phyloP scores from a whole-genome alignment of 2,113 vertebrate species.

The Paracanthobrama guichenoti region DNA sequence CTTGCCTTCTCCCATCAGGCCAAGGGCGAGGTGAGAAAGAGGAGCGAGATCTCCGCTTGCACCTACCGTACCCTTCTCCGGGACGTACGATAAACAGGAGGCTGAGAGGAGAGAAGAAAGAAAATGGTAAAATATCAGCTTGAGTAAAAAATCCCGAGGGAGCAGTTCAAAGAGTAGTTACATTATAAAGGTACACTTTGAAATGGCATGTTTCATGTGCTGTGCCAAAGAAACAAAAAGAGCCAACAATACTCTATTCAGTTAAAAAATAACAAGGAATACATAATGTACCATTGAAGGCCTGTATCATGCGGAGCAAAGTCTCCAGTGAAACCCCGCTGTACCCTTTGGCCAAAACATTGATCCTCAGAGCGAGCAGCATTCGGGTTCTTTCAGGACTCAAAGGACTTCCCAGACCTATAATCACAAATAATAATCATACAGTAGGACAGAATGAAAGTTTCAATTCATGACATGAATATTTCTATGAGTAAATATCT shows the following conservation, averaged over 20 bases:
- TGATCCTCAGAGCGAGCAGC: slow-evolving; percentile 94
- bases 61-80: slow-evolving; percentile 96
- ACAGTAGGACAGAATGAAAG: background rate
- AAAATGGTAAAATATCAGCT: background rate
- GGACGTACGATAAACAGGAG: slow-evolving; percentile 94
- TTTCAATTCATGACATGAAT: background rate
- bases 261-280: background rate
- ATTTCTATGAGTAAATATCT: background rate
- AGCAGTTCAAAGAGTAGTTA: background rate
- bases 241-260: background rate
- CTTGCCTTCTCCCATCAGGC: slow-evolving; percentile 96
- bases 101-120: slow-evolving; percentile 68
- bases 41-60: slow-evolving; percentile 97
- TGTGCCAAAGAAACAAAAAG: slow-evolving; percentile 17
- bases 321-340: slow-evolving; percentile 95
- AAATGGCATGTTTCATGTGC: slow-evolving; percentile 6
- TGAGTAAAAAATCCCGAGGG: background rate
- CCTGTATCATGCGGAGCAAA: slow-evolving; percentile 86
- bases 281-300: slow-evolving; percentile 86
- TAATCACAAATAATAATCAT: background rate
- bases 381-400: slow-evolving; percentile 93
- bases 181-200: slow-evolving; percentile 10
- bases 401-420: slow-evolving; percentile 93
- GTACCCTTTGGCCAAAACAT: slow-evolving; percentile 95
- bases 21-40: slow-evolving; percentile 92